Conservation (phyloP, 2,888 invertebrate species). For the Drosophila kokeensis region DNA sequence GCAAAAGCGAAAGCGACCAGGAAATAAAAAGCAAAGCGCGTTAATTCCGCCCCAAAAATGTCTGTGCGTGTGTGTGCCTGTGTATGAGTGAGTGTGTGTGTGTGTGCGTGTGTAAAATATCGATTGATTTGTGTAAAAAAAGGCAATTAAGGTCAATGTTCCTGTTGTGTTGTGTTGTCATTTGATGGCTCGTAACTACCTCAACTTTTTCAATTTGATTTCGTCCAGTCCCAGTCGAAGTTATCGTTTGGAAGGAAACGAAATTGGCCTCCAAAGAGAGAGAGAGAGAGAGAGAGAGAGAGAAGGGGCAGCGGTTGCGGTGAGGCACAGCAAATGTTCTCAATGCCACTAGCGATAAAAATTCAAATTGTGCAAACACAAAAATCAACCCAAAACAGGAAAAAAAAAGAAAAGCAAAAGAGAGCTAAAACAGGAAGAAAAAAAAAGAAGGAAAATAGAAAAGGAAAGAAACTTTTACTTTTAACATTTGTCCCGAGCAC, state of each 20-base stretch:
- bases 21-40: slow-evolving; percentile 9
- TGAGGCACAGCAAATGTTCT: slow-evolving; percentile 18
- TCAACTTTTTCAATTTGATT: slow-evolving; percentile 75
- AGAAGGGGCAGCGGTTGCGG: neutral
- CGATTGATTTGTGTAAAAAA: slow-evolving; percentile 50
- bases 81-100: slow-evolving; percentile 6
- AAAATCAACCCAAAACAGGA: slow-evolving; percentile 22
- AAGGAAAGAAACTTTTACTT: slow-evolving; percentile 29
- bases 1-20: slow-evolving; percentile 19
- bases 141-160: slow-evolving; percentile 72
- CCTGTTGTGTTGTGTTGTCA: slow-evolving; percentile 31
- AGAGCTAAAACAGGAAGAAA: slow-evolving; percentile 1
- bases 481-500: slow-evolving; percentile 7
- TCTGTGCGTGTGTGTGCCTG: slow-evolving; percentile 19
- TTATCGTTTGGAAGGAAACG: slow-evolving; percentile 68
- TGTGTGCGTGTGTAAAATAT: slow-evolving; percentile 50
- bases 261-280: slow-evolving; percentile 34
- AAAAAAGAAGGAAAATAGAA: slow-evolving; percentile 10
- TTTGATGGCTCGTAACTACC: slow-evolving; percentile 59
- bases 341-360: slow-evolving; percentile 64
- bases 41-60: slow-evolving; percentile 28
- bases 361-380: slow-evolving; percentile 68
- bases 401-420: neutral
- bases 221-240: slow-evolving; percentile 43
- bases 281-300: neutral